Base-by-base conservation (phyloP, 2,113 vertebrate species). In the Oreotrochilus melanogaster region DNA sequence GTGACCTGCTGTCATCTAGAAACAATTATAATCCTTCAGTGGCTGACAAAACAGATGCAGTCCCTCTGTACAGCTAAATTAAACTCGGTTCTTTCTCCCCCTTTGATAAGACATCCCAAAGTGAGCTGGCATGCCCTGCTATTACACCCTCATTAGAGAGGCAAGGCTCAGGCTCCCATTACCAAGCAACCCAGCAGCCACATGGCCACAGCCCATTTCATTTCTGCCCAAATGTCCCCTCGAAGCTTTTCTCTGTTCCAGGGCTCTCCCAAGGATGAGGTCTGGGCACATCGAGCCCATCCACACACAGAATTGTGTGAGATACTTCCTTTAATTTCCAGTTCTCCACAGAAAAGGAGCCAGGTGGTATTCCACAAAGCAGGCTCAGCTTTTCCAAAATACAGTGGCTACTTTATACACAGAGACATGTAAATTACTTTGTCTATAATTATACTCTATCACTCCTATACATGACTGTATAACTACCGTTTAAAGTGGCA, bases 31-130 rank as follows among this genome's bases (percentile, higher is more conserved):
- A 96, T 90, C 85, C 85, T 97, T 71, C 79, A n/a, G 84, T 78
- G 92, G n/a, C 86, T 93, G 78, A 94, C 76, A 82, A 97, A 97
- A 96, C 96, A 97, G 96, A 96, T 97, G 96, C 92, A 95, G 87
- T 73, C 82, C 70, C 90, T 94, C 85, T 85, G 84, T 95, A 95
- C n/a, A 89, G 87, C 86, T 95, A 95, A 93, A 96, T 96, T 93
- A 97, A 96, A 96, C 76, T 83, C 65, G 33, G 64, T 85, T 80
- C 83, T 89, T 91, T 81, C 71, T 88, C 78, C 65, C 75, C 19
- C 83, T 96, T 93, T 96, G 94, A 94, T 94, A 96, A 95, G 76
- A 70, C 82, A 93, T 95, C 90, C 96, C 96, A 88, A 91, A 95
- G 93, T 93, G 95, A 95, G 78, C 70, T 87, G 73, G 75, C 18